Evolutionary conservation across 2,113 vertebrate species (phyloP), one percentile per base, ranked within the genome.

Genomic region (Irena cyanogastra): DNA sequence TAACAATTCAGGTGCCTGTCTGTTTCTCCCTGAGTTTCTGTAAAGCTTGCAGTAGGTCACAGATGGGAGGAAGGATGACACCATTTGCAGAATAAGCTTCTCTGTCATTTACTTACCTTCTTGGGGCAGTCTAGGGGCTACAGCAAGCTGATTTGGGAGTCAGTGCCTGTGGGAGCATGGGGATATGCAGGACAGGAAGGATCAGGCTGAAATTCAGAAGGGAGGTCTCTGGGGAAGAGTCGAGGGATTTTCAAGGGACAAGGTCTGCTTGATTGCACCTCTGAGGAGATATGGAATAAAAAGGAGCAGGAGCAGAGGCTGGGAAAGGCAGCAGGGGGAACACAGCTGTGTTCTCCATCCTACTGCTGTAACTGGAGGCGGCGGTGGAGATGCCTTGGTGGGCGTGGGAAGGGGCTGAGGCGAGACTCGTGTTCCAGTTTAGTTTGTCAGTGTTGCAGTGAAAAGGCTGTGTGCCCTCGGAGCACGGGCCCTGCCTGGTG

Each of bases 261-360:
- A 47, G 50, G 8, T 57, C 31, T 28, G 16, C 39, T 44, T 45
- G 53, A 50, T 10, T 5, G 18, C 14, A 8, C 13, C 8, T 80
- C 18, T 63, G 75, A 60, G 41, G 53, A 74, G 31, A 41, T 27
- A 5, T 4, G 26, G 7, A 57, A 22, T 59, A 14, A 27, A 76
- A 66, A 61, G 39, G 39, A 86, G 35, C 57, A 50, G 47, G n/a
- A 74, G 47, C 19, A 68, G 59, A 72, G 37, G 49, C 44, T 79
- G 47, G 61, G 42, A 63, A 26, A 7, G 39, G 56, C 63, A 87
- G 33, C 41, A 77, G 30, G 33, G 88, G 10, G 28, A 76, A 13
- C 27, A 9, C 5, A 52, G 41, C 3, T 0, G 0, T 24, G 41
- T 41, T 53, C 15, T 65, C 22, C 11, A 20, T 22, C 18, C 4